Evolutionary conservation across 2,113 vertebrate genomes (phyloP).

Genomic region (Pheucticus melanocephalus): DNA sequence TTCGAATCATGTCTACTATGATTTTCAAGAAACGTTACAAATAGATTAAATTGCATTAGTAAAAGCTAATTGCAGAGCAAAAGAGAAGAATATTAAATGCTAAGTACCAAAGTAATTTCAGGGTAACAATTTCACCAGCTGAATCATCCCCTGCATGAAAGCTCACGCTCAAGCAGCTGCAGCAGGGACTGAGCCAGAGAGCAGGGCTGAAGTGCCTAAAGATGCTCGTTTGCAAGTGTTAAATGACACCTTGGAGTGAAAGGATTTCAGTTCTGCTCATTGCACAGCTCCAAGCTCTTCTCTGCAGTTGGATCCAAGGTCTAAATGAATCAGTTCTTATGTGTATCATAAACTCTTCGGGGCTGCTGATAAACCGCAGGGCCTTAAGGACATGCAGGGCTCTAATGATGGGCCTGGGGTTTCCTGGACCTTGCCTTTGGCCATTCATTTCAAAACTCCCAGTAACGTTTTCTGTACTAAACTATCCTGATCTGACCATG

Average conservation of each 20-base stretch:
- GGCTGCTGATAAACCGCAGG: not conserved
- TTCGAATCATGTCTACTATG: conserved; percentile 63
- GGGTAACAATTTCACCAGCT: conserved; percentile 30
- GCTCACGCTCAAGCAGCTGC: not conserved
- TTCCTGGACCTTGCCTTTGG: not conserved
- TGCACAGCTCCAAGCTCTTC: not conserved
- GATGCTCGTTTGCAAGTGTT: not conserved
- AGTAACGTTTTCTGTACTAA: not conserved
- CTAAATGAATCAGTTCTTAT: not conserved
- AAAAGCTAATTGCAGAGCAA: conserved; percentile 65
- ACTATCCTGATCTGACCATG: not conserved
- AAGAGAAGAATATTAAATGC: conserved; percentile 62
- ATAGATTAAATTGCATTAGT: conserved; percentile 68
- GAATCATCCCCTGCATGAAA: conserved; percentile 12
- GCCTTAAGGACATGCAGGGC: not conserved
- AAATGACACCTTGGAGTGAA: not conserved
- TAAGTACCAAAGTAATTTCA: conserved; percentile 50
- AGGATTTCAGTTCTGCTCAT: not conserved
- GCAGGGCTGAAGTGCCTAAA: not conserved
- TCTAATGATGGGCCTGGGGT: not conserved
- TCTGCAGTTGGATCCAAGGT: not conserved
- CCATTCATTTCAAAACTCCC: not conserved
- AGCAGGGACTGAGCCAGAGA: not conserved
- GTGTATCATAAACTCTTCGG: accelerated
- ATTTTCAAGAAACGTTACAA: conserved; percentile 68